Evolutionary conservation across 1,140 invertebrate species (phyloP).

Genomic region (Tetramorium simillimum): DNA sequence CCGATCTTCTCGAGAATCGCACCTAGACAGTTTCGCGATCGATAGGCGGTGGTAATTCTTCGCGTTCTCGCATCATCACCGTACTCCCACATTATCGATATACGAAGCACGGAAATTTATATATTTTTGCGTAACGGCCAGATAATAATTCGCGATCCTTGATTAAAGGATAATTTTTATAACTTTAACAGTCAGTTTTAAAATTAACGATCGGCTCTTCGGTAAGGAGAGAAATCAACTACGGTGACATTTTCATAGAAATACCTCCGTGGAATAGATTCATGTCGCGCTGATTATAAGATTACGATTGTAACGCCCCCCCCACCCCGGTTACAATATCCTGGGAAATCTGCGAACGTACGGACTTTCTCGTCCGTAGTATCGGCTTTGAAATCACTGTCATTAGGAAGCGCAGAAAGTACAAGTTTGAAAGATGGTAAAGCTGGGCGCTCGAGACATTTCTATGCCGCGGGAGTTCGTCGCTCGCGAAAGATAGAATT

Average conservation of each 20-base stretch:
- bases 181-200: background rate
- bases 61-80: background rate
- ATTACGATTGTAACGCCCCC: slow-evolving; percentile 12
- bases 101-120: background rate
- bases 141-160: background rate
- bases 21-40: background rate
- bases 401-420: slow-evolving; percentile 44
- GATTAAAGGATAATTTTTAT: background rate
- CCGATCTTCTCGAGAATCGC: slow-evolving; percentile 23
- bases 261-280: background rate
- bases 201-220: background rate
- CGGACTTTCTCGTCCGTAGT: background rate
- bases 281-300: slow-evolving; percentile 29
- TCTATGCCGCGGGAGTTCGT: slow-evolving; percentile 41
- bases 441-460: slow-evolving; percentile 37
- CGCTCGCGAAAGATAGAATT: slow-evolving; percentile 45
- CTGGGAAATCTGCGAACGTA: slow-evolving; percentile 4
- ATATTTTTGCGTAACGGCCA: background rate
- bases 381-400: slow-evolving; percentile 45
- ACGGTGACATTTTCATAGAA: background rate
- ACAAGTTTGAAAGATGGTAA: slow-evolving; percentile 54
- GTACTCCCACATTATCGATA: background rate
- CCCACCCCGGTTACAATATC: background rate
- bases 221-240: background rate
- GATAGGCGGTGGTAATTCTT: background rate